Evolutionary conservation across 2,113 vertebrate genomes (phyloP), one percentile per base, ranked within the genome.

Genomic region (Corythaixoides concolor): DNA sequence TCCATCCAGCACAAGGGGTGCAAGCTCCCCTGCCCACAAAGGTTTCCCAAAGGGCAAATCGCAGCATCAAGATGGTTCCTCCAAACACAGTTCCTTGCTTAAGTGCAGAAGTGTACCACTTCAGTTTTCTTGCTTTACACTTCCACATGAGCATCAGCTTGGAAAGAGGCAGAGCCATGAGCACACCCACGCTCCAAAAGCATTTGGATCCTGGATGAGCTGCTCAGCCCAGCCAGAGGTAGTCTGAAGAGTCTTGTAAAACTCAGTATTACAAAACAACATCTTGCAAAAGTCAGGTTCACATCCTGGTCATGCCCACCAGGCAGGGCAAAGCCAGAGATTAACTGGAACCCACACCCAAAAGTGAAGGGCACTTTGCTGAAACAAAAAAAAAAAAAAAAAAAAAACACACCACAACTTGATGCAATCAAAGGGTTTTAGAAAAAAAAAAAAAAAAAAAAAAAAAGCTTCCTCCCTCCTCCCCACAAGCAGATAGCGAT

Each of bases 301-400:
- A 76, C 35, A 21, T 66, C 35, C 27, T n/a, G 69, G 23, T 24
- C 35, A 27, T 91, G 67, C 49, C 62, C 39, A 89, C 5, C 10
- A 82, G 43, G 17, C 50, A 80, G 15, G 32, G 32, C 59, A 95
- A 80, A 79, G 50, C 16, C 70, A 47, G 21, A 82, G 33, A 64
- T 68, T 68, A 49, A 96, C 84, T 87, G 87, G 81, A 94, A 96
- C 49, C 69, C 89, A 95, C 89, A 49, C 84, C 91, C 89, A 96
- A 49, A 96, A 89, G 13, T 3, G 21, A 77, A 72, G 27, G 49
- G 30, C 72, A 69, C 52, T 93, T 73, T 45, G 21, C 24, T 77
- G 89, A 88, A 96, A 92, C n/a, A n/a, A n/a, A n/a, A n/a, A n/a
- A n/a, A n/a, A n/a, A n/a, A n/a, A n/a, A n/a, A 60, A 58, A 67